A percentile compares a stretch with the other conserved stretches of the same genome.
These are phyloP conservation scores for Drosophila melanogaster DNA, from an alignment of 1,140 invertebrate species.

Conservation along the genomic window Release_6_plus_ISO1_MT NC_004354.4:4360001-4360500, in stretches of 20 bases:
- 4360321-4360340: slow-evolving; percentile 91
- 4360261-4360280: slow-evolving; percentile 94
- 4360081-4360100: slow-evolving; percentile 97
- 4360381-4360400: slow-evolving; percentile 89
- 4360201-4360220: slow-evolving; percentile 94
- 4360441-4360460: slow-evolving; percentile 97
- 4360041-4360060: slow-evolving; percentile 95
- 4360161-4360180: slow-evolving; percentile 95
- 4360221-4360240: slow-evolving; percentile 94
- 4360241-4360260: slow-evolving; percentile 94
- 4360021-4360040: slow-evolving; percentile 98
- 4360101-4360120: slow-evolving; percentile 98
- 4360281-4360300: slow-evolving; percentile 93
- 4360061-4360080: slow-evolving; percentile 96
- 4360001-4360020: slow-evolving; percentile 97
- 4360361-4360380: not conserved
- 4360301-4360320: slow-evolving; percentile 94
- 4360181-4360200: slow-evolving; percentile 96
- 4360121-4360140: slow-evolving; percentile 93
- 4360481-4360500: slow-evolving; percentile 97
- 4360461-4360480: slow-evolving; percentile 98
- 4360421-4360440: slow-evolving; percentile 98
- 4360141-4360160: slow-evolving; percentile 91
- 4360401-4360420: slow-evolving; percentile 97
- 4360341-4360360: not conserved